These are phyloP conservation scores for Falco cherrug DNA, from an alignment of 2,797 vertebrate species.

Conservation along the genomic window DNA sequence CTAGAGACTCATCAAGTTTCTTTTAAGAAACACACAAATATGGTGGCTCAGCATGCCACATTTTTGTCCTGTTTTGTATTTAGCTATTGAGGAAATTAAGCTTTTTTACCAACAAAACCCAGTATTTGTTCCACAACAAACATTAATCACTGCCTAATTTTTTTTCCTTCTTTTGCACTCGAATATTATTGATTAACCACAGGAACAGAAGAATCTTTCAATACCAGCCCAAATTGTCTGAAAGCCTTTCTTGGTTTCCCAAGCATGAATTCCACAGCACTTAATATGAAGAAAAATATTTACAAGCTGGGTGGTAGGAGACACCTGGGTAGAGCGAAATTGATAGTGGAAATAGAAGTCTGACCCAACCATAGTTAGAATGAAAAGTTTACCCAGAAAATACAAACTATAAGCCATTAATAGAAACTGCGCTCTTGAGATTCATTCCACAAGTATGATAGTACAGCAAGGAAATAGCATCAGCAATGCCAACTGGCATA, in stretches of 20 bases:
- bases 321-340: conserved; percentile 1
- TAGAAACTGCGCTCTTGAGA: conserved; percentile 5
- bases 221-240: not conserved
- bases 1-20: not conserved
- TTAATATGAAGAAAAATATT: not conserved
- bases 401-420: not conserved
- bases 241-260: not conserved
- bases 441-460: not conserved
- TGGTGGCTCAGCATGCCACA: not conserved
- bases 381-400: conserved; percentile 31
- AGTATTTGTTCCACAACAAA: not conserved
- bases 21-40: not conserved
- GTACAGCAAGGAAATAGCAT: not conserved
- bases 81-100: not conserved
- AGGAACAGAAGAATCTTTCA: not conserved
- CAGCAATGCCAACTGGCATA: conserved; percentile 6
- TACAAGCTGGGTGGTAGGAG: not conserved
- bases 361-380: not conserved
- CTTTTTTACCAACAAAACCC: not conserved
- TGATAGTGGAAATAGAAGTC: not conserved
- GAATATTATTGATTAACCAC: not conserved
- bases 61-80: not conserved
- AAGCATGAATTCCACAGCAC: not conserved
- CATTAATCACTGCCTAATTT: not conserved
- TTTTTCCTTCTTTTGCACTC: not conserved